Percentiles rank a stretch among this genome's conserved stretches.
Conservation (phyloP, 2,797 vertebrate species). For the Eulemur mongoz region DNA sequence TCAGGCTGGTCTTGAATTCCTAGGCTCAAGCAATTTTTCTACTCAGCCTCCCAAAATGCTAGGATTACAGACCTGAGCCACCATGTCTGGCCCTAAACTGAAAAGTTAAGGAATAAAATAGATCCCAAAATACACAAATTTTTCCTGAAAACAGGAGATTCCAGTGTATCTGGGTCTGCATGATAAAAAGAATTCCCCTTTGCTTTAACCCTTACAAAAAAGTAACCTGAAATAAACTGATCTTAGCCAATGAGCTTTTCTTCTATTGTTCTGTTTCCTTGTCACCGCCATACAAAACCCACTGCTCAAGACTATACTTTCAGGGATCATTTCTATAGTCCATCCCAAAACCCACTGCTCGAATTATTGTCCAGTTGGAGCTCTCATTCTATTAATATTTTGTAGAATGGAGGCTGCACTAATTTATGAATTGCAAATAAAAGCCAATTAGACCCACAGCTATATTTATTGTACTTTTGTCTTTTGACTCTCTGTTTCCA, state of each 20-base stretch:
- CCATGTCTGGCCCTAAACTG: too few relatives aligned
- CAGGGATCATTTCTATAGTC: too few relatives aligned
- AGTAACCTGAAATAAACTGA: neutral
- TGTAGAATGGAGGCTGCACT: neutral
- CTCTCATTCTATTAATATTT: neutral
- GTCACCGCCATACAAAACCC: neutral
- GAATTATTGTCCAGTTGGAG: too few relatives aligned
- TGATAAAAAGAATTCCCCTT: neutral
- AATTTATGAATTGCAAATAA: neutral
- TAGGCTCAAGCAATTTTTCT: too few relatives aligned
- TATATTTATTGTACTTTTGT: neutral
- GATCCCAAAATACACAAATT: neutral
- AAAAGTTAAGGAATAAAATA: neutral
- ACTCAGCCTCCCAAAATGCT: too few relatives aligned
- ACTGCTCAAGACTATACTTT: neutral
- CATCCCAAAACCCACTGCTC: neutral
- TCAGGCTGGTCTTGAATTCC: neutral
- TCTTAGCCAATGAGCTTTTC: neutral
- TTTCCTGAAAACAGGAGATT: neutral
- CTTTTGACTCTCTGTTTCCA: neutral
- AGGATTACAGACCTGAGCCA: too few relatives aligned
- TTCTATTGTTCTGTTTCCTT: neutral
- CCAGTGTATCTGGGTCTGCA: too few relatives aligned
- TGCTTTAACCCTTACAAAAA: neutral
- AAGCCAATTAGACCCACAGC: neutral